Conservation (phyloP, 1,140 invertebrate species). For the Teleogryllus occipitalis region DNA sequence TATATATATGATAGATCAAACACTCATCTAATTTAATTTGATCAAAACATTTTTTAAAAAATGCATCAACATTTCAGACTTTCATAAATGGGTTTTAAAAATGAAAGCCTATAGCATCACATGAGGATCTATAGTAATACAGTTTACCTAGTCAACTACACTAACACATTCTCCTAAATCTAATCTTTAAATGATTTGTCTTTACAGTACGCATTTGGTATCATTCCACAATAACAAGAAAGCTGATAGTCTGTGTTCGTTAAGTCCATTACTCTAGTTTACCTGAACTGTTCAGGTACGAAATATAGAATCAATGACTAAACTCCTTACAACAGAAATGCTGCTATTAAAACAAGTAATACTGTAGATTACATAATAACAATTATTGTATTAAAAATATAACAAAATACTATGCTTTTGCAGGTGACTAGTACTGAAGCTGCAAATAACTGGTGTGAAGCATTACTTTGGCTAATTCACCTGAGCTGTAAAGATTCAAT, state of each 20-base stretch:
- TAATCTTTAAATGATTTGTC: not conserved
- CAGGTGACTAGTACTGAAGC: not conserved
- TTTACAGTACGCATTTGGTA: conserved; percentile 1
- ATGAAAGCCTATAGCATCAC: not conserved
- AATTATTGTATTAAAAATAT: not conserved
- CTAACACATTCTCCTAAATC: not conserved
- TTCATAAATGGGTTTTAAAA: conserved; percentile 2
- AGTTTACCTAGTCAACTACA: not conserved
- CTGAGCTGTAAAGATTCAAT: not conserved
- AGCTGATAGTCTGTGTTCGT: conserved; percentile 1
- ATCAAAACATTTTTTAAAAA: conserved; percentile 2
- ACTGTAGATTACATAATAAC: not conserved
- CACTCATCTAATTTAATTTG: conserved; percentile 5
- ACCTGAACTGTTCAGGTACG: not conserved
- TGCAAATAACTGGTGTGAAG: not conserved
- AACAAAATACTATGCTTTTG: not conserved
- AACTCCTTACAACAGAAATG: not conserved
- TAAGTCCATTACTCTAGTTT: not conserved
- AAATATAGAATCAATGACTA: not conserved
- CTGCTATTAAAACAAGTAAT: not conserved
- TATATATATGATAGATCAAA: conserved; percentile 1
- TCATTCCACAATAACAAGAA: not conserved
- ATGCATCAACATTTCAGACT: conserved; percentile 2
- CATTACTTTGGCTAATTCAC: not conserved
- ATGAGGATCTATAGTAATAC: not conserved